Evolutionary conservation across 64 coral and sea anemone genomes (phyloP), one percentile per base, ranked within the genome.

Genomic region (Montipora sp.): DNA sequence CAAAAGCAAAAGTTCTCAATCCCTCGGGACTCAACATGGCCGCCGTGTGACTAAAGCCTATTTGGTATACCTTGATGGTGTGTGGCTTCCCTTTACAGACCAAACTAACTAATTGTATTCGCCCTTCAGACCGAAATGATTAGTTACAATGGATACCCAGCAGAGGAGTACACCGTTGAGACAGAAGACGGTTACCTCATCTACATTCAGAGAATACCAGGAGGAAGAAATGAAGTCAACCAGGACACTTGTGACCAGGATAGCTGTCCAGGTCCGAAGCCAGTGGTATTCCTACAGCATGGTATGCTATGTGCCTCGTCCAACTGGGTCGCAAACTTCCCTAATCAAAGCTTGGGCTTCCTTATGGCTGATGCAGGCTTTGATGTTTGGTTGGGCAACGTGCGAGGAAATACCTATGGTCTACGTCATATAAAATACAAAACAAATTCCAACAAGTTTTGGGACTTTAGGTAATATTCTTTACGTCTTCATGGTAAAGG

Each of bases 301-400:
- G 95, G 95, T 48, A 77, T 96, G 47, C 77, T 96, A 2, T 48
- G 46, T 18, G 77, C 84, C 14, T 68, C 92, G 13, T 87, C 95
- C 8, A 83, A 93, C 44, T 98, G 93, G 93, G 96, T 98, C 46
- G 81, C 90, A 50, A 92, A 98, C 77, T 89, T 77, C n/a, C 80
- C 89, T 16, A 93, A 94, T 14, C 22, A 95, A 67, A 95, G 96
- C 66, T 79, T 98, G 13, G 96, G 79, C 4, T 98, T 95, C 16
- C 82, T 98, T 53, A 61, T 98, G 13, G 96, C 96, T 9, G 96
- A 98, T 75, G 55, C 83, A 5, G 89, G 96, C 0, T 98, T 92
- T 53, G 96, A 98, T 78, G 96, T 98, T 8, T 98, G 96, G 96
- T 70, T 98, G 5, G 96, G 96, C 3, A 98, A 98, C 75, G 89